Conservation (phyloP, 2,888 invertebrate genomes). For the Drosophila gaucha region DNA sequence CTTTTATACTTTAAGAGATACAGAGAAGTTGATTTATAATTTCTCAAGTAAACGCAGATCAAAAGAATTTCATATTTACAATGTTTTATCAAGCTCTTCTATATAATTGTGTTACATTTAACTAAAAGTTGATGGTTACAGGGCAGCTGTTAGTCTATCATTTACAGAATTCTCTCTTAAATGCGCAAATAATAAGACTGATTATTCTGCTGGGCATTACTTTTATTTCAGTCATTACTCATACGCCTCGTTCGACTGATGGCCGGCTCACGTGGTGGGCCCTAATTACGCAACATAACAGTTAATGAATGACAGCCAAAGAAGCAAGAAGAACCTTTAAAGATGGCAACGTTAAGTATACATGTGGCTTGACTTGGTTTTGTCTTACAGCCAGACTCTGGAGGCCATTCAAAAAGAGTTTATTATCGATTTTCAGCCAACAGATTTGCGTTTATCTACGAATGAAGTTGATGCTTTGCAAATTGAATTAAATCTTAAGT, state of each 20-base stretch:
- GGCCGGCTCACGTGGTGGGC: constrained; percentile 29
- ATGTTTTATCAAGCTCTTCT: too few relatives aligned
- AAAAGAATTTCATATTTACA: too few relatives aligned
- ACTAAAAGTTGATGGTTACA: background rate
- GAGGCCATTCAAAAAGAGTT: background rate
- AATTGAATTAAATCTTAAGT: constrained; percentile 6
- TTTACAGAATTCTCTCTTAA: background rate
- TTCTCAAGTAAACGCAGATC: too few relatives aligned
- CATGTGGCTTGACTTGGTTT: background rate
- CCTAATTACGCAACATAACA: constrained; percentile 49
- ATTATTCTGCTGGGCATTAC: constrained; percentile 29
- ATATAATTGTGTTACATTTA: too few relatives aligned
- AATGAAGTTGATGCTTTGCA: background rate
- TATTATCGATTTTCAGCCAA: constrained; percentile 2
- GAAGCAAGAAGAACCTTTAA: constrained; percentile 5
- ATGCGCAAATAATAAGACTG: constrained; percentile 9
- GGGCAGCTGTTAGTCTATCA: background rate
- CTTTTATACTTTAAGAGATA: too few relatives aligned
- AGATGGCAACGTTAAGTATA: constrained; percentile 29
- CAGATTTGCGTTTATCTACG: background rate
- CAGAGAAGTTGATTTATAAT: too few relatives aligned
- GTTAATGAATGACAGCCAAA: constrained; percentile 41
- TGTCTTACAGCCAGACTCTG: background rate
- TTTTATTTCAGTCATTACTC: constrained; percentile 14
- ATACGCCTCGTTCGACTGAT: constrained; percentile 4